Percentiles rank a stretch among this genome's conserved stretches.
These are phyloP conservation scores for Aegithalos caudatus DNA, from an alignment of 2,113 vertebrate genomes.

Conservation along the genomic window DNA sequence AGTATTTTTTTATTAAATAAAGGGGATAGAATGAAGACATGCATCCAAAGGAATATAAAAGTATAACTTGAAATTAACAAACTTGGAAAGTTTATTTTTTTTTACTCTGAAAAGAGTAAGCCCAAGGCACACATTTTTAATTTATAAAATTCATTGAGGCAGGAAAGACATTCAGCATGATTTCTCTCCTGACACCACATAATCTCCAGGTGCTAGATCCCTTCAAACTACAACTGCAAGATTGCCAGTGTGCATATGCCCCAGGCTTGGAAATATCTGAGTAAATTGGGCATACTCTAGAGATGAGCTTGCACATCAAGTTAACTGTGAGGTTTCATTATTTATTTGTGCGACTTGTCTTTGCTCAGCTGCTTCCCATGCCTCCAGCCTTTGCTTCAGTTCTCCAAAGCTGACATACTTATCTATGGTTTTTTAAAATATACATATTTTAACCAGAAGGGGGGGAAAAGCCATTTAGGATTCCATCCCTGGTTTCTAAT, in stretches of 20 bases:
- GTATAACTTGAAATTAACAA: background rate
- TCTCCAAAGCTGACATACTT: background rate
- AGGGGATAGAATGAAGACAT: background rate
- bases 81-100: background rate
- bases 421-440: background rate
- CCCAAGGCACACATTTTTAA: conserved; percentile 34
- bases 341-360: conserved; percentile 32
- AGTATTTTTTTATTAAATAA: background rate
- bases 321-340: background rate
- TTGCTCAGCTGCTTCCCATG: background rate
- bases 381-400: background rate
- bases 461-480: fast-evolving
- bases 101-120: background rate
- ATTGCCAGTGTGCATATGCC: background rate
- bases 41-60: background rate
- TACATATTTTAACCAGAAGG: background rate
- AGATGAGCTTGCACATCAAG: background rate
- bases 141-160: conserved; percentile 34
- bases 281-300: background rate
- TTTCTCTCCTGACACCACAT: background rate
- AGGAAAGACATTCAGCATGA: background rate
- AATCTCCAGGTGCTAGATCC: conserved; percentile 12
- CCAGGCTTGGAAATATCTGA: background rate
- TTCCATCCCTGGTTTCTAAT: background rate
- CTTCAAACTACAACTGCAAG: background rate